Evolutionary conservation across 2,888 invertebrate genomes (phyloP).

Genomic region (Drosophila paranaensis): DNA sequence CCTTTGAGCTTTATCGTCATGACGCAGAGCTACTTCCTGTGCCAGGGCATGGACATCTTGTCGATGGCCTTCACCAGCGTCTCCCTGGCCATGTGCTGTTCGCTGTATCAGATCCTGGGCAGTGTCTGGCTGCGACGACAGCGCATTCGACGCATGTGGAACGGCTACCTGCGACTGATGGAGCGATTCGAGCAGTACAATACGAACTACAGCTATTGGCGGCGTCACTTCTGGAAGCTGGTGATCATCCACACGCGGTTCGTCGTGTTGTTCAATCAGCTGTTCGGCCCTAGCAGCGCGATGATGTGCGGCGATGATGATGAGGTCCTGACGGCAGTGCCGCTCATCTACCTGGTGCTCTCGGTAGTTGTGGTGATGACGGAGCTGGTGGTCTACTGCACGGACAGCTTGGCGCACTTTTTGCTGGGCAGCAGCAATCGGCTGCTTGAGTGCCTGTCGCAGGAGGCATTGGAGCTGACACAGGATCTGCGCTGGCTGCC

Average conservation of each 20-base stretch:
- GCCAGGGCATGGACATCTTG: constrained; percentile 46
- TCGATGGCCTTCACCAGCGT: constrained; percentile 42
- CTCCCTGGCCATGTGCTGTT: constrained; percentile 18
- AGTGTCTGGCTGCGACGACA: constrained; percentile 40
- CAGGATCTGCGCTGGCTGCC: constrained; percentile 45
- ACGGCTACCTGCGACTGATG: constrained; percentile 33
- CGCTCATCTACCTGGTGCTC: constrained; percentile 16
- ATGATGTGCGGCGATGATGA: constrained; percentile 29
- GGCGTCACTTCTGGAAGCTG: constrained; percentile 29
- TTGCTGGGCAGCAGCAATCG: constrained; percentile 38
- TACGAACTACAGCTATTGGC: background rate
- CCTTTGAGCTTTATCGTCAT: constrained; percentile 34
- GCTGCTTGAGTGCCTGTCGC: constrained; percentile 37
- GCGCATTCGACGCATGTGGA: constrained; percentile 22
- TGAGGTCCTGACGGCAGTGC: constrained; percentile 10
- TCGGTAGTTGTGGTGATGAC: constrained; percentile 17
- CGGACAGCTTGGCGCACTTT: constrained; percentile 33
- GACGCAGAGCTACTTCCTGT: constrained; percentile 23
- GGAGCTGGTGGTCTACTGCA: constrained; percentile 34
- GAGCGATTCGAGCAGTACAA: constrained; percentile 9
- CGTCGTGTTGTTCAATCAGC: constrained; percentile 14
- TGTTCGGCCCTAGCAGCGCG: constrained; percentile 41
- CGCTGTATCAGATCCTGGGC: constrained; percentile 24
- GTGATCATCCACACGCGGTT: constrained; percentile 38
- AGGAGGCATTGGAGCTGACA: constrained; percentile 25